These are phyloP conservation scores for Gorsachius goisagi DNA, from an alignment of 2,113 vertebrate species.

Conservation along the genomic window DNA sequence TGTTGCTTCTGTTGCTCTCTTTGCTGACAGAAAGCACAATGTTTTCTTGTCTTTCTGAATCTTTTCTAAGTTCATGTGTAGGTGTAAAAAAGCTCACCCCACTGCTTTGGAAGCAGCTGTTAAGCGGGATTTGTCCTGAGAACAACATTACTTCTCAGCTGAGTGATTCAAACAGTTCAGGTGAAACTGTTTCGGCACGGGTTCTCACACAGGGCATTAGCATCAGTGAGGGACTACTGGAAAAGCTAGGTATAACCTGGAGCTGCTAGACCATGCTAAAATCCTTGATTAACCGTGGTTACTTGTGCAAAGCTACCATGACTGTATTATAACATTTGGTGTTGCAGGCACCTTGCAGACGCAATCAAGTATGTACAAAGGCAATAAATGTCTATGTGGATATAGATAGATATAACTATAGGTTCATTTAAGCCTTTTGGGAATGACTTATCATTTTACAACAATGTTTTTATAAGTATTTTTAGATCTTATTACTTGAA, in stretches of 20 bases:
- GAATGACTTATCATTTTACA: not conserved
- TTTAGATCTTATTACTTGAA: not conserved
- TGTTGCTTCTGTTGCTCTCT: not conserved
- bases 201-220: not conserved
- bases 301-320: not conserved
- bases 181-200: not conserved
- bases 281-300: not conserved
- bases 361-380: not conserved
- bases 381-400: not conserved
- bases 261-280: not conserved
- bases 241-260: not conserved
- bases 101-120: slow-evolving; percentile 25
- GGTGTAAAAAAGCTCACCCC: slow-evolving; percentile 48
- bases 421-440: not conserved
- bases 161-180: not conserved
- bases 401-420: not conserved
- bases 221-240: not conserved
- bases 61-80: slow-evolving; percentile 55
- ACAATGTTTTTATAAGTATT: not conserved
- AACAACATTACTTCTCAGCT: not conserved
- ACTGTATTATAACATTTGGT: not conserved
- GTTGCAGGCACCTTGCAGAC: not conserved
- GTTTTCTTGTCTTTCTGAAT: slow-evolving; percentile 58
- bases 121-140: not conserved
- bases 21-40: slow-evolving; percentile 40